These are phyloP conservation scores for Alcis repandata DNA, from an alignment of 2,888 invertebrate genomes.

Conservation along the genomic window DNA sequence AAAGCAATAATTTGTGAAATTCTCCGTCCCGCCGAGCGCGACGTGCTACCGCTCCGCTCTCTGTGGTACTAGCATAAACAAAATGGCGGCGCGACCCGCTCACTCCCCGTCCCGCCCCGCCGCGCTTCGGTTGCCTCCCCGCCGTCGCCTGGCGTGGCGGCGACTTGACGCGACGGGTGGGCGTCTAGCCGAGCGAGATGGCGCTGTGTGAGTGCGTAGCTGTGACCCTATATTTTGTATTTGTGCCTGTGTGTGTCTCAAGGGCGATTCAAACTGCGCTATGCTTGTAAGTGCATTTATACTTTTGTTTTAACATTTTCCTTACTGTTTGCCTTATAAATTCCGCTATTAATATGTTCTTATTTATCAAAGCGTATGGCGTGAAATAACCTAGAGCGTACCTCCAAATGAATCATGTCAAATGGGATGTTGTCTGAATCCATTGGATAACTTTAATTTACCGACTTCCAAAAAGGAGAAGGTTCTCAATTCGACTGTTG, in stretches of 20 bases:
- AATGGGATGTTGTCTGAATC: too few species aligned
- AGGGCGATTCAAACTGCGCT: conserved; percentile 3
- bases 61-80: conserved; percentile 21
- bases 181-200: neutral
- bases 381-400: too few species aligned
- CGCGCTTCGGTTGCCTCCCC: conserved; percentile 19
- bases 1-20: neutral
- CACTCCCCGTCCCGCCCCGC: conserved; percentile 38
- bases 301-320: too few species aligned
- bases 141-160: conserved; percentile 17
- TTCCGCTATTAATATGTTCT: too few species aligned
- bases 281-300: neutral
- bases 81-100: conserved; percentile 16
- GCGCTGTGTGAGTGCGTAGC: neutral
- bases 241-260: neutral
- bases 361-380: too few species aligned
- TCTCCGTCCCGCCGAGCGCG: conserved; percentile 27
- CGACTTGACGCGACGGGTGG: conserved; percentile 19
- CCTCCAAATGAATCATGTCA: too few species aligned
- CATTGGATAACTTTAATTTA: too few species aligned
- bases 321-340: too few species aligned
- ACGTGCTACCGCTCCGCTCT: conserved; percentile 24
- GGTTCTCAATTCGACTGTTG: too few species aligned
- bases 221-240: neutral
- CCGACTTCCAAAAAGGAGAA: too few species aligned